Base-by-base conservation (phyloP, 2,113 vertebrate genomes). In the Seriola quinqueradiata region DNA sequence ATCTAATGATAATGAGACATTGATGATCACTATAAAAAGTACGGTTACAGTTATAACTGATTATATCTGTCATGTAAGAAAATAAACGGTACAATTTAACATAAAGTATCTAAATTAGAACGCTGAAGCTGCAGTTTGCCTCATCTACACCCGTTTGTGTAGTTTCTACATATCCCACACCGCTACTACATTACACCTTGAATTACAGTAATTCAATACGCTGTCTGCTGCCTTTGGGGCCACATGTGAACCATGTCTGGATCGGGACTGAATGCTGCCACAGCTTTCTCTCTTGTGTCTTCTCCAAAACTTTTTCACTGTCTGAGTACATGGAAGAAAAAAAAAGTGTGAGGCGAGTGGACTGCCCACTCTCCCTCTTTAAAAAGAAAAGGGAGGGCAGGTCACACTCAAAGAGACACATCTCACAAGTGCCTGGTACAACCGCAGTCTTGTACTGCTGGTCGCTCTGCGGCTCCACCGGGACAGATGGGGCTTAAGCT, bases 181-280 rank as follows among this genome's bases (percentile, higher is more conserved):
- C 87, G 87, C 91, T 90, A 78, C 87, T 83, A 86, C 83, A 74
- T 88, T 86, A 86, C 90, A 93, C 83, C 82, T 93, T 87, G 60
- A 84, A 87, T 92, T 93, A 93, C 91, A 86, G 92, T 91, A 93
- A 92, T 78, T 82, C 87, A 88, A 93, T 88, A 75, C 82, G 63
- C 77, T 61, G 82, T 87, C 89, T 91, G 87, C 65, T 81, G 88
- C 89, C 92, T 88, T 67, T 85, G 85, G 89, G 89, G 89, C 83
- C 85, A 87, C 83, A 89, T 85, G 66, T 86, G 84, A 89, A 75
- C 82, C 76, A 64, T 69, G 88, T 87, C 85, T 90, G 92, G 82
- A 76, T 89, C 57, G 61, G 75, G 67, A 69, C 77, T 76, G 80
- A 90, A 83, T 36, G 74, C 87, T 83, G 82, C 77, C 86, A 73